phyloP scores from a whole-genome alignment of 1,140 invertebrate genomes.

The Dermatophagoides farinae region DNA sequence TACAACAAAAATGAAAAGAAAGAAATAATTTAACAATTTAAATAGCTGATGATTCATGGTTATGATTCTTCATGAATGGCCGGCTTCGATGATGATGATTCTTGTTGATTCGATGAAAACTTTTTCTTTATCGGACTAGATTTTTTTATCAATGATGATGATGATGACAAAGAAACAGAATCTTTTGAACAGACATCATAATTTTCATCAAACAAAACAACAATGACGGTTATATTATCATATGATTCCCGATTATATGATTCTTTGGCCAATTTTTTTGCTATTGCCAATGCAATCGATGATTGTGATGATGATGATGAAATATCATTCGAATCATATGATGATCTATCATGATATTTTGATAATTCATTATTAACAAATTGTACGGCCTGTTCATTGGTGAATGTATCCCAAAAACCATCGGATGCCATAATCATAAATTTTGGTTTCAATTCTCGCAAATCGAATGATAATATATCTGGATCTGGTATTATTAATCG shows the following conservation, averaged over 20 bases:
- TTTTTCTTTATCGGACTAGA: neutral
- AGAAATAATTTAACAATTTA: no score
- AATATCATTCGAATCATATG: no score
- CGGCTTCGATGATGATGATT: no score
- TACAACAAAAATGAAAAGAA: no score
- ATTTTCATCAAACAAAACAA: slow-evolving; percentile 55
- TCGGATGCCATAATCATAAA: slow-evolving; percentile 82
- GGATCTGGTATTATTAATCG: slow-evolving; percentile 83
- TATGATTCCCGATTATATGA: slow-evolving; percentile 76
- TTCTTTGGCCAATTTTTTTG: slow-evolving; percentile 66
- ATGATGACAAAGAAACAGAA: no score
- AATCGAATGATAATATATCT: slow-evolving; percentile 79
- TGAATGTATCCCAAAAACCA: slow-evolving; percentile 86
- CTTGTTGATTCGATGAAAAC: no score
- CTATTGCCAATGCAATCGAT: slow-evolving; percentile 44
- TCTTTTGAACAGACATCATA: neutral
- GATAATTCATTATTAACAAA: slow-evolving; percentile 45
- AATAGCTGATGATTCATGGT: no score
- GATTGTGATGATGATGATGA: neutral
- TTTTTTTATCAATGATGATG: neutral
- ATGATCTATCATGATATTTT: slow-evolving; percentile 30
- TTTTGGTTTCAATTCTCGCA: slow-evolving; percentile 42
- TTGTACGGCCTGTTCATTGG: slow-evolving; percentile 75
- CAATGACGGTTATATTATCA: slow-evolving; percentile 84
- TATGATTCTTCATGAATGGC: no score